Evolutionary conservation across 1,140 invertebrate genomes (phyloP).

Genomic region (Drosophila truncata): DNA sequence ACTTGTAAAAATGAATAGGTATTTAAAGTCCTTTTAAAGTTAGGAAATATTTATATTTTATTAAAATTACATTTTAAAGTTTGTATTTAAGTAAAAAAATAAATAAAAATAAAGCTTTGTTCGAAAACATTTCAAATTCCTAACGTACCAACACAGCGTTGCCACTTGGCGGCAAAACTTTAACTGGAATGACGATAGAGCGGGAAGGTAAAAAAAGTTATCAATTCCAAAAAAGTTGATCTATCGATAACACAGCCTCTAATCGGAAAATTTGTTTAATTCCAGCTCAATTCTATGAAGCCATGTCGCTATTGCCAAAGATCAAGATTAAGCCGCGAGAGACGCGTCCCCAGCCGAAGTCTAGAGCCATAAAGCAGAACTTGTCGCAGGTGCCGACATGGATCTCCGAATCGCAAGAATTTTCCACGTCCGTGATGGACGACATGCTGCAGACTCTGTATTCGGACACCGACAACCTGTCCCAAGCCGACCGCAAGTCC

Average conservation of each 20-base stretch:
- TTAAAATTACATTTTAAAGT: too few relatives aligned
- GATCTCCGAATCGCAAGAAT: background rate
- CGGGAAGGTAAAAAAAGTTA: too few relatives aligned
- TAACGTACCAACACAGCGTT: too few relatives aligned
- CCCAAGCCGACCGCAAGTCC: fast-evolving
- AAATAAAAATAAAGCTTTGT: background rate
- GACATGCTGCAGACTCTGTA: background rate
- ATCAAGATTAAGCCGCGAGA: background rate
- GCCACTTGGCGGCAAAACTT: background rate
- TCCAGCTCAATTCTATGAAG: background rate
- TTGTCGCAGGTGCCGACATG: background rate
- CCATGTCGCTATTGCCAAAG: background rate
- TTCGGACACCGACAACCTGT: background rate
- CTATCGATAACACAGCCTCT: too few relatives aligned
- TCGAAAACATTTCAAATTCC: background rate
- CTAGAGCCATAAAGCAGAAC: background rate
- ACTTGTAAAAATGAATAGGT: background rate
- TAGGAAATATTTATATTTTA: too few relatives aligned
- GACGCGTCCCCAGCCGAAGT: background rate
- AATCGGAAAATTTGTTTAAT: too few relatives aligned
- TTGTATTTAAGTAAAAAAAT: too few relatives aligned
- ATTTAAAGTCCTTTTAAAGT: background rate
- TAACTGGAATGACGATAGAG: too few relatives aligned
- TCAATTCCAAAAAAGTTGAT: too few relatives aligned
- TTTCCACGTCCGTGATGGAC: background rate